phyloP scores from a whole-genome alignment of 1,140 invertebrate species.

The Zaprionus taronus region DNA sequence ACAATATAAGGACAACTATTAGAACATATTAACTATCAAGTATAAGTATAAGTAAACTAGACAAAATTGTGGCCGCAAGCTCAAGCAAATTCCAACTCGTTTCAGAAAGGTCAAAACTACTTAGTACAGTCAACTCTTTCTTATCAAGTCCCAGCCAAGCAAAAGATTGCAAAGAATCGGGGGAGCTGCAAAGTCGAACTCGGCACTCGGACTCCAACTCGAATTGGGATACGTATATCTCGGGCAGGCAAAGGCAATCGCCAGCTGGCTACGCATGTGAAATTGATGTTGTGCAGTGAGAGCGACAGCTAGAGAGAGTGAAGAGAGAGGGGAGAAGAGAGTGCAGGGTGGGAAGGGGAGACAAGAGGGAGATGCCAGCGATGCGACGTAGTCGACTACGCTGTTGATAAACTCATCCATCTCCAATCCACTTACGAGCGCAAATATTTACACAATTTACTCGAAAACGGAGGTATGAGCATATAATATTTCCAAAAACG shows the following conservation, averaged over 20 bases:
- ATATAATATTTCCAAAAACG: constrained; percentile 84
- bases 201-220: not conserved
- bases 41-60: too few relatives aligned
- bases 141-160: not conserved
- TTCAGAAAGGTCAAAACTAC: not conserved
- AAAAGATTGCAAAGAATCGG: not conserved
- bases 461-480: constrained; percentile 84
- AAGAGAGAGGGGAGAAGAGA: not conserved
- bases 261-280: constrained; percentile 49
- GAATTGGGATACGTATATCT: not conserved
- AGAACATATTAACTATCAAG: too few relatives aligned
- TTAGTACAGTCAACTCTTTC: too few relatives aligned
- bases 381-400: constrained; percentile 56
- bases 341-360: too few relatives aligned
- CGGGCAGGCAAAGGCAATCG: constrained; percentile 54
- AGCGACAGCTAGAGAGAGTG: not conserved
- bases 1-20: too few relatives aligned
- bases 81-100: not conserved
- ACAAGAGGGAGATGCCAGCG: constrained; percentile 51
- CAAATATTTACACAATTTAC: constrained; percentile 85
- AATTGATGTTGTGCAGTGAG: constrained; percentile 24
- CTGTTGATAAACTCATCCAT: constrained; percentile 84
- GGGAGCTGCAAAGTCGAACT: not conserved
- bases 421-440: constrained; percentile 84
- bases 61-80: too few relatives aligned